Base-by-base conservation (phyloP, 2,113 vertebrate genomes). In the Brachyhypopomus gauderio region DNA sequence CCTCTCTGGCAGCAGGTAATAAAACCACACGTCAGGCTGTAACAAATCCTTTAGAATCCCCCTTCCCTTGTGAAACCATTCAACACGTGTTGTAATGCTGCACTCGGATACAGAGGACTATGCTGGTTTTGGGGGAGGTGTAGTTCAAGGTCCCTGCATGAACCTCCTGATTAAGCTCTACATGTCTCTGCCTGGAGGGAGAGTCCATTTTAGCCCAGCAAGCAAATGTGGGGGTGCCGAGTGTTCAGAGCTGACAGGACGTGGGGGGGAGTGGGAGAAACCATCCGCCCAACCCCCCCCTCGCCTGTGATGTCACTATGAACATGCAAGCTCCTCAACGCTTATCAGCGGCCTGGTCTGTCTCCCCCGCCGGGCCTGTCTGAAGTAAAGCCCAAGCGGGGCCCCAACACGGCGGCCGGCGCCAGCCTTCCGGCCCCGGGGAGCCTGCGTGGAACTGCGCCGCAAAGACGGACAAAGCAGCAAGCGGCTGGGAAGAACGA, bases 231-330 rank as follows among this genome's bases (percentile, higher is more conserved):
- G 22, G 36, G 48, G 41, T 2, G 41, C 41, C 56, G 27, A 66
- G 12, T 74, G 79, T 66, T 80, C n/a, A 34, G 45, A 80, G 22
- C 23, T 74, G 69, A 80, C 71, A 80, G 79, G 45, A 74, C 71
- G 45, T 66, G 45, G 71, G n/a, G n/a, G 60, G 14, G 73, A 52
- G 45, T 62, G 22, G 59, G 23, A 23, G 41, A 55, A 66, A 66
- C 14, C 41, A 55, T 73, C 20, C 69, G 41, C 27, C 17, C 9
- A 48, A 1, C 9, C 45, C 52, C n/a, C 14, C n/a, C 45, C 45
- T 23, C 41, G 11, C 17, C 25, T 25, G 20, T 36, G 79, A 64
- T 59, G 72, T 59, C 36, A 75, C 19, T 38, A 4, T 22, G 20
- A 81, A 60, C 55, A 27, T 75, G 74, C 17, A 17, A 20, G n/a